Percentiles rank a stretch among this genome's conserved stretches.
Conservation (phyloP, 2,113 vertebrate species). For the Myodes glareolus region DNA sequence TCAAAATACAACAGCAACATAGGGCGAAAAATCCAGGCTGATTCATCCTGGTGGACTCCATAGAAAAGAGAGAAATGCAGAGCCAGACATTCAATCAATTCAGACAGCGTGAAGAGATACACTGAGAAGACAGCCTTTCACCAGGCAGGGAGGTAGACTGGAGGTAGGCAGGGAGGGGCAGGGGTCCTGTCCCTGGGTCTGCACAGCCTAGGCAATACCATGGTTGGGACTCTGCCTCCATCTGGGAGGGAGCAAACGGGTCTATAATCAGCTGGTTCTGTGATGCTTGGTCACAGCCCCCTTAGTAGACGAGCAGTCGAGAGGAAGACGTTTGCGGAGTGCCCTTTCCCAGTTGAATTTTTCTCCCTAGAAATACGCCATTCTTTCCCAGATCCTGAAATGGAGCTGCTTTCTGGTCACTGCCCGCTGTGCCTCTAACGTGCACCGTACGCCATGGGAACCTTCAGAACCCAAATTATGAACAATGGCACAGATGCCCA, state of each 20-base stretch:
- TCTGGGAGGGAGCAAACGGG: neutral
- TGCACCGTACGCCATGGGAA: slow-evolving; percentile 55
- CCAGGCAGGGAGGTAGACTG: neutral
- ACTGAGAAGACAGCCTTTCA: neutral
- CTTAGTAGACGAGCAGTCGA: neutral
- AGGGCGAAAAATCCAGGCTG: too few species aligned
- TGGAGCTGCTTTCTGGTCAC: neutral
- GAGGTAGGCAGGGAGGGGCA: neutral
- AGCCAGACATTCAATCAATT: neutral
- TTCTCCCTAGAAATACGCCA: neutral
- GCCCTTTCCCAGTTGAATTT: neutral
- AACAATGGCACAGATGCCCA: slow-evolving; percentile 75
- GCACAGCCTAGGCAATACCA: neutral
- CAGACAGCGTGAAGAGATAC: neutral
- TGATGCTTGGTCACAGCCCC: neutral
- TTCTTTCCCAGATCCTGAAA: neutral
- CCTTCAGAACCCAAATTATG: slow-evolving; percentile 51
- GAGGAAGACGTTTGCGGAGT: neutral
- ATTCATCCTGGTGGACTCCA: neutral
- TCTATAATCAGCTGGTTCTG: accelerated
- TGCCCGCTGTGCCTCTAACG: neutral
- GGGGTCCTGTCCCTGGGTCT: neutral
- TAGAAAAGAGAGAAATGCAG: neutral
- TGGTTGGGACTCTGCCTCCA: neutral
- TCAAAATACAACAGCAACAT: neutral